Conservation (phyloP, 2,113 vertebrate species). For the Mungos mungo region DNA sequence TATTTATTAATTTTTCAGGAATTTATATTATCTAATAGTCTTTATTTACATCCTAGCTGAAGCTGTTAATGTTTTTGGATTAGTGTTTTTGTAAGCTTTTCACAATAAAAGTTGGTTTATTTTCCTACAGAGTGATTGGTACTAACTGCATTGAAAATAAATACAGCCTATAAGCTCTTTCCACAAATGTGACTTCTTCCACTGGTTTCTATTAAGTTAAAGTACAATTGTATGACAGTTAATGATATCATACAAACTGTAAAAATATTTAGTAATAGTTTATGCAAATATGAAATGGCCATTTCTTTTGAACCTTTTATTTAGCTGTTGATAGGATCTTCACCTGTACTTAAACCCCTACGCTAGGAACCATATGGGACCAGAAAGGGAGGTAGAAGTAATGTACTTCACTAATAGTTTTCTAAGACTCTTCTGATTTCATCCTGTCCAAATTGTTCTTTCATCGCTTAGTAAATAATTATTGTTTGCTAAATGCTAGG, state of each 20-base stretch:
- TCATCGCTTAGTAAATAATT: constrained; percentile 2
- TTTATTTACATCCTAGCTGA: constrained; percentile 43
- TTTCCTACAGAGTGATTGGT: constrained; percentile 7
- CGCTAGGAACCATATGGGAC: background rate
- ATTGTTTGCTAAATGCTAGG: background rate
- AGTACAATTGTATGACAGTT: background rate
- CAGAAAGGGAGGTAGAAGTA: background rate
- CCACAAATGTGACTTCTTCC: constrained; percentile 39
- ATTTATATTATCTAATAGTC: background rate
- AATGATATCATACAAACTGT: background rate
- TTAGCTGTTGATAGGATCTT: background rate
- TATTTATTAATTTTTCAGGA: constrained; percentile 41
- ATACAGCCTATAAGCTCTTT: constrained; percentile 24
- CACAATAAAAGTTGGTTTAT: constrained; percentile 33
- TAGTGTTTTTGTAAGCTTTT: constrained; percentile 40
- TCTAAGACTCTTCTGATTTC: background rate
- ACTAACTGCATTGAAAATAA: constrained; percentile 33
- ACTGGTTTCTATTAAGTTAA: constrained; percentile 42
- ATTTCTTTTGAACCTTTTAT: constrained; percentile 11
- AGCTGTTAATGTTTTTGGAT: background rate
- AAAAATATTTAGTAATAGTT: constrained; percentile 28
- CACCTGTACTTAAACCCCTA: background rate
- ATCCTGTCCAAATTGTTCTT: background rate
- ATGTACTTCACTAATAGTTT: background rate
- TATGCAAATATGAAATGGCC: background rate